Evolutionary conservation across 1,140 invertebrate genomes (phyloP).

Genomic region (Colletes gigas): DNA sequence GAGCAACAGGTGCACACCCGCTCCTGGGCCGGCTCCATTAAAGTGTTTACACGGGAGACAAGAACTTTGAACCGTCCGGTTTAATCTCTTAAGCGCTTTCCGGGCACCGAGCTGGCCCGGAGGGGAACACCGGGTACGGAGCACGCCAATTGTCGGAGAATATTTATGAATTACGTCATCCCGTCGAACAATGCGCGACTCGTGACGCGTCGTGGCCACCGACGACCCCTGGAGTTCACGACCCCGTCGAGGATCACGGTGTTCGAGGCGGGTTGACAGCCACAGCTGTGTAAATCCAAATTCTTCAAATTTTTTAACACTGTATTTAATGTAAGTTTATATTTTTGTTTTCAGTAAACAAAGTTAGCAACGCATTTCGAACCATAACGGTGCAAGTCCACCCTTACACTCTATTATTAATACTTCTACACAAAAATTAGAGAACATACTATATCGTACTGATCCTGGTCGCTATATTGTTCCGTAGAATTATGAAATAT

Average conservation of each 20-base stretch:
- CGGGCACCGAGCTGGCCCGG: slow-evolving; percentile 13
- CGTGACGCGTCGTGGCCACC: neutral
- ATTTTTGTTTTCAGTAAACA: too few species aligned
- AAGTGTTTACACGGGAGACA: slow-evolving; percentile 66
- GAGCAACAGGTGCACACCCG: slow-evolving; percentile 64
- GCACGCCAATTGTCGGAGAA: slow-evolving; percentile 21
- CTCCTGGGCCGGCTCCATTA: slow-evolving; percentile 55
- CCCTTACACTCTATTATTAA: too few species aligned
- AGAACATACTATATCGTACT: too few species aligned
- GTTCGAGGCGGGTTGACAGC: neutral
- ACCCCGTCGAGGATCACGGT: neutral
- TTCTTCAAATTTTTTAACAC: too few species aligned
- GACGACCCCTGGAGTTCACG: slow-evolving; percentile 29
- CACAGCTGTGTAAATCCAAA: too few species aligned
- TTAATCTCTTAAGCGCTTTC: slow-evolving; percentile 64
- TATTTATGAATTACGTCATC: slow-evolving; percentile 60
- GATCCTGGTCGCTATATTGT: too few species aligned
- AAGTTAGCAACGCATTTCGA: too few species aligned
- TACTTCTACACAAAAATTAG: too few species aligned
- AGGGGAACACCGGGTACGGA: slow-evolving; percentile 22
- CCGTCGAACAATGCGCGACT: slow-evolving; percentile 4
- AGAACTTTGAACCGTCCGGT: slow-evolving; percentile 67
- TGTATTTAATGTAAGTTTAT: too few species aligned
- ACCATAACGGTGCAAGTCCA: too few species aligned
- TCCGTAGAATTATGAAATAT: too few species aligned